A percentile compares a stretch with the other conserved stretches of the same genome.
Conservation (phyloP, 2,797 vertebrate species). For the Coregonus ussuriensis region DNA sequence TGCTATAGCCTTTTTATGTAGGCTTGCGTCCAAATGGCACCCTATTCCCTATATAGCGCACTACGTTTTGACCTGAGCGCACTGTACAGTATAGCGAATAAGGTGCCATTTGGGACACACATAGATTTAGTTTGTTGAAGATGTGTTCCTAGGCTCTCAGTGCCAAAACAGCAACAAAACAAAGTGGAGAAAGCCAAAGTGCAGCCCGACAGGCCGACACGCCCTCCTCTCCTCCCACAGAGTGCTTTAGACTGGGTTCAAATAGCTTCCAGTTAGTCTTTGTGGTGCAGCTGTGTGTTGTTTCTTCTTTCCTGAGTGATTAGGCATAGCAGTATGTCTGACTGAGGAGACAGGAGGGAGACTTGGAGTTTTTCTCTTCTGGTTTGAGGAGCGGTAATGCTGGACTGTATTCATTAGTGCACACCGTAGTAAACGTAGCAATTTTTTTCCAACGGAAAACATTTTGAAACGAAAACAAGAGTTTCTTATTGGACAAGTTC, state of each 20-base stretch:
- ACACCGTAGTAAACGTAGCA: neutral
- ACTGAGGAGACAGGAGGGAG: neutral
- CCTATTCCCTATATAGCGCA: neutral
- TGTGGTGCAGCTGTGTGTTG: slow-evolving; percentile 16
- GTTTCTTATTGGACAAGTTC: neutral
- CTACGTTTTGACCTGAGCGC: too few species aligned
- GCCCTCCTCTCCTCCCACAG: neutral
- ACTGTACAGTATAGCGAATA: neutral
- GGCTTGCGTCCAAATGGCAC: neutral
- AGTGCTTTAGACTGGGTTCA: neutral
- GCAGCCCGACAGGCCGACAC: slow-evolving; percentile 23
- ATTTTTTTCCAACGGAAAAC: too few species aligned
- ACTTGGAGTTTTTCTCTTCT: neutral
- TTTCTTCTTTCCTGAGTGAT: slow-evolving; percentile 51
- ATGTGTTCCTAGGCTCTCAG: slow-evolving; percentile 34
- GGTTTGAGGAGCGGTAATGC: neutral
- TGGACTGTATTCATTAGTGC: neutral
- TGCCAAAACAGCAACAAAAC: slow-evolving; percentile 32
- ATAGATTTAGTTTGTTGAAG: slow-evolving; percentile 8
- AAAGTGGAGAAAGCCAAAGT: slow-evolving; percentile 44
- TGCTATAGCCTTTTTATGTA: slow-evolving; percentile 42
- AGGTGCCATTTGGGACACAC: neutral
- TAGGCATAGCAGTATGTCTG: slow-evolving; percentile 32
- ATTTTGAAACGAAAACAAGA: neutral
- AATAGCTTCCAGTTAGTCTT: neutral